Conservation (phyloP, 35 echinoderm and acorn worm species). For the Chiridota heheva region DNA sequence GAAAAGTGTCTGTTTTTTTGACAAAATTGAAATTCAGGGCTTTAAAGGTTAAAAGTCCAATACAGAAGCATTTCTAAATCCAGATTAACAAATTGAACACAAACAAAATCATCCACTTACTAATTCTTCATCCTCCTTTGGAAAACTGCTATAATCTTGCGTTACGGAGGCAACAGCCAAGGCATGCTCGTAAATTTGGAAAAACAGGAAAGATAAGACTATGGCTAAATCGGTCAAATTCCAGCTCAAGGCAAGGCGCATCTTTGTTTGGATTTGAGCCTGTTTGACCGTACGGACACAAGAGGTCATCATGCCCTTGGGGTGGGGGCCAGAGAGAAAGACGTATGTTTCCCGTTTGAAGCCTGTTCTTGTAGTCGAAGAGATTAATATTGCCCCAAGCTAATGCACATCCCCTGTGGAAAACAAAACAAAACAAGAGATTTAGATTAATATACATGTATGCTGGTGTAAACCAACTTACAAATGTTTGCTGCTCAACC, state of each 20-base stretch:
- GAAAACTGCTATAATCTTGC: conserved; percentile 37
- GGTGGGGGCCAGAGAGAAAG: conserved; percentile 95
- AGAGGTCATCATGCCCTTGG: conserved; percentile 82
- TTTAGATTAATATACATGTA: not conserved
- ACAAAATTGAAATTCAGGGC: no score
- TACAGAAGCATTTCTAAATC: no score
- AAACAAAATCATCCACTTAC: no score
- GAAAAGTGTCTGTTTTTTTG: no score
- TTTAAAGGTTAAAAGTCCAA: no score
- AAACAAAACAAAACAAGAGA: conserved; percentile 14
- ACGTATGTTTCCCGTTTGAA: conserved; percentile 91
- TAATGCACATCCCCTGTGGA: conserved; percentile 79
- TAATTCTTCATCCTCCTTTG: no score
- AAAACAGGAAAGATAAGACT: conserved; percentile 79
- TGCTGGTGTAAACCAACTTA: no score
- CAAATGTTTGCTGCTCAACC: no score
- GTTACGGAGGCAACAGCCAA: conserved; percentile 42
- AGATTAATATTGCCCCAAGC: conserved; percentile 98
- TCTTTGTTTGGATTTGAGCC: conserved; percentile 98
- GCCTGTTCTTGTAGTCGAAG: conserved; percentile 94
- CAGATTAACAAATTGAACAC: no score
- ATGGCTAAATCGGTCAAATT: conserved; percentile 79
- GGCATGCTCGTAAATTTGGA: conserved; percentile 83
- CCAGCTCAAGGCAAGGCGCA: conserved; percentile 89
- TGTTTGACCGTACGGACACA: conserved; percentile 88